These are phyloP conservation scores for Gulo gulo DNA, from an alignment of 2,113 vertebrate species.

Conservation along the genomic window DNA sequence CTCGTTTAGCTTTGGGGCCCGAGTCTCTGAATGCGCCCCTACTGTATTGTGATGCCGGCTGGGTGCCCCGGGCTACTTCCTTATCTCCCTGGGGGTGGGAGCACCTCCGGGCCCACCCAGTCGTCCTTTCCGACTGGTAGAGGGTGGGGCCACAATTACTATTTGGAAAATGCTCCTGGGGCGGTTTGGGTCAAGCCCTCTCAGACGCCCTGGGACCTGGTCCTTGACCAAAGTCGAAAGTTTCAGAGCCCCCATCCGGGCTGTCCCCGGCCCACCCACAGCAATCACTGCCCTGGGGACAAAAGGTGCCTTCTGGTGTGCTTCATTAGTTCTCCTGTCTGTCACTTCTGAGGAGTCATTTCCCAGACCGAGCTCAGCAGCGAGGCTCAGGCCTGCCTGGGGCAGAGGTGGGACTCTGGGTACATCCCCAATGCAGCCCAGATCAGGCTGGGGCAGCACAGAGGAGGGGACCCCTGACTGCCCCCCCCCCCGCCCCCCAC, in stretches of 20 bases:
- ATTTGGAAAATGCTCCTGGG: neutral
- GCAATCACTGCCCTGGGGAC: neutral
- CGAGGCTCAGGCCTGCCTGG: neutral
- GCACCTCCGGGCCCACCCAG: neutral
- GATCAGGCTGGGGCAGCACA: neutral
- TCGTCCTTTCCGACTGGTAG: rapidly evolving
- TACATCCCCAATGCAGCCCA: neutral
- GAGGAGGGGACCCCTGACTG: neutral
- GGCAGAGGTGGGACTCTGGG: too few species aligned
- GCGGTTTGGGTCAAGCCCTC: neutral
- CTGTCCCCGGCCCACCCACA: neutral
- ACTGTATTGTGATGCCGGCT: neutral
- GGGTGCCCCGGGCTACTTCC: neutral
- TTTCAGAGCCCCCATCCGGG: neutral
- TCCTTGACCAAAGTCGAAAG: neutral
- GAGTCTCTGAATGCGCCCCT: neutral
- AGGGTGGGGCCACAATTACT: neutral
- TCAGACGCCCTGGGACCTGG: neutral
- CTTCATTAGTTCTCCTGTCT: neutral
- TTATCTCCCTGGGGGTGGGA: neutral
- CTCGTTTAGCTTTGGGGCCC: neutral
- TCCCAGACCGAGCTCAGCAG: neutral
- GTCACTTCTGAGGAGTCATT: neutral
- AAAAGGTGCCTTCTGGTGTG: too few species aligned
- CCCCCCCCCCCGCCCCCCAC: too few species aligned